phyloP scores from a whole-genome alignment of 2,797 vertebrate species.

The Coregonus suidteri region DNA sequence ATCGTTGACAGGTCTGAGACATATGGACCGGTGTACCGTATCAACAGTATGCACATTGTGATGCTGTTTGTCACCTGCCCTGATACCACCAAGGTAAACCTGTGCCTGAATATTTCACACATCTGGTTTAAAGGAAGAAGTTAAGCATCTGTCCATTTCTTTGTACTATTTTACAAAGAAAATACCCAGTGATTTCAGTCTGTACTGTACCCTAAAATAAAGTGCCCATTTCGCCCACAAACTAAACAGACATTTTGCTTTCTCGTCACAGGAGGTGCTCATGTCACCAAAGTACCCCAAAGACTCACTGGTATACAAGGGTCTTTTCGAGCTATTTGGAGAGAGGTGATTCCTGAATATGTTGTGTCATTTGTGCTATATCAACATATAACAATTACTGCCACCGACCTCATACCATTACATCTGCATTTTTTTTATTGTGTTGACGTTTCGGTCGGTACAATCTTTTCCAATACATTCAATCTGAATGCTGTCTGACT shows the following conservation, averaged over 20 bases:
- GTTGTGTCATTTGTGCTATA: too few relatives aligned
- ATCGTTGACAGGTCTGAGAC: constrained; percentile 75
- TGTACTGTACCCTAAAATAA: too few relatives aligned
- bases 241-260: background rate
- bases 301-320: constrained; percentile 71
- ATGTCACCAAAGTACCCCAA: constrained; percentile 88
- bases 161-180: too few relatives aligned
- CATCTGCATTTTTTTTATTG: too few relatives aligned
- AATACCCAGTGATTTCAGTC: too few relatives aligned
- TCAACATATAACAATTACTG: background rate
- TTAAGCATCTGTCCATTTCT: too few relatives aligned
- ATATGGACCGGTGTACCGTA: constrained; percentile 77
- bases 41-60: constrained; percentile 79
- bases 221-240: too few relatives aligned
- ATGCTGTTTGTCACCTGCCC: constrained; percentile 73
- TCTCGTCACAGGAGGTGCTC: constrained; percentile 79
- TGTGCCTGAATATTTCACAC: background rate
- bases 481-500: too few relatives aligned
- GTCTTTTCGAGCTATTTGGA: constrained; percentile 80
- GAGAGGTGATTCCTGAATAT: constrained; percentile 76
- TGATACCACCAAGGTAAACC: constrained; percentile 86
- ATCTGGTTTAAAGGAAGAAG: too few relatives aligned
- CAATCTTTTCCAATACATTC: too few relatives aligned
- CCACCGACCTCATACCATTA: too few relatives aligned
- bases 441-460: too few relatives aligned